Conservation (phyloP, 2,113 vertebrate genomes). For the Micronycteris hirsuta region DNA sequence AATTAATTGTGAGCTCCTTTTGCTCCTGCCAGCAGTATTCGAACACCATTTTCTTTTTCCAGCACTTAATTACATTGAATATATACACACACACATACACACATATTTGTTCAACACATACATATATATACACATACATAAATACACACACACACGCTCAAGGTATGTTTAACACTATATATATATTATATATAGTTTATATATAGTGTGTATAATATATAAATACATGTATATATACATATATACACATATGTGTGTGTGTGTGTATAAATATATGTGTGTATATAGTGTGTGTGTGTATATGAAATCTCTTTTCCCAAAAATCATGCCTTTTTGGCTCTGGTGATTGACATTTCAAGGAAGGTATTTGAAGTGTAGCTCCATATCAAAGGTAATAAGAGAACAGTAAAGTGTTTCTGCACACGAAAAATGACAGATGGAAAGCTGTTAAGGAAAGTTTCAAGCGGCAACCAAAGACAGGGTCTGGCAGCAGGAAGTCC, state of each 20-base stretch:
- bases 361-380: too few relatives aligned
- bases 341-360: background rate
- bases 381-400: constrained; percentile 63
- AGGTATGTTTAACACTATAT: background rate
- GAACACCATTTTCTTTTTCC: background rate
- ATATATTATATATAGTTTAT: too few relatives aligned
- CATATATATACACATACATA: background rate
- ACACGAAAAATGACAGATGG: constrained; percentile 68
- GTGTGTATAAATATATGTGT: too few relatives aligned
- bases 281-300: too few relatives aligned
- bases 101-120: background rate
- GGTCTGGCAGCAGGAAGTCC: constrained; percentile 42
- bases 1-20: background rate
- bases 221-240: too few relatives aligned
- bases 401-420: constrained; percentile 58
- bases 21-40: background rate
- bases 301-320: background rate
- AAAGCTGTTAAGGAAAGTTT: constrained; percentile 42
- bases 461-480: constrained; percentile 40
- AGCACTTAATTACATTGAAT: background rate
- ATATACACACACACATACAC: background rate
- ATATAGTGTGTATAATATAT: too few relatives aligned
- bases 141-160: background rate
- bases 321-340: background rate
- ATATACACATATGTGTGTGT: too few relatives aligned